Percentiles rank a stretch among this genome's conserved stretches.
Conservation (phyloP, 2,888 invertebrate species). For the Sepioteuthis lessoniana region DNA sequence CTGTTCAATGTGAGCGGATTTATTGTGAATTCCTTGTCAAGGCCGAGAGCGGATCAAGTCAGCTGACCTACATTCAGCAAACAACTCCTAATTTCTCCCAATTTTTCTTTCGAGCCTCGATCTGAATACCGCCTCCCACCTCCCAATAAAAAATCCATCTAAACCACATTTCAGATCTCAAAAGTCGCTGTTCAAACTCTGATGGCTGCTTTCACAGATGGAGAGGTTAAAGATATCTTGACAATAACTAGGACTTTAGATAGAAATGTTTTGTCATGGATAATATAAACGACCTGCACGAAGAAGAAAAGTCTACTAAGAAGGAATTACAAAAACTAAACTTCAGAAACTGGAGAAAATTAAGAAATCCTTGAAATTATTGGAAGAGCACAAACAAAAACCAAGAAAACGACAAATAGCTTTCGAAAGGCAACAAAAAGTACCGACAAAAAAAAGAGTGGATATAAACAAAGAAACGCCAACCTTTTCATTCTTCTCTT, state of each 20-base stretch:
- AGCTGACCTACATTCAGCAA: background rate
- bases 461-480: too few relatives aligned
- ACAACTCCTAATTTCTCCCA: background rate
- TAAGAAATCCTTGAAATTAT: background rate
- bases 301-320: background rate
- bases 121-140: background rate
- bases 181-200: background rate
- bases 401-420: background rate
- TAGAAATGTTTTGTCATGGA: background rate
- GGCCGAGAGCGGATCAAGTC: slow-evolving; percentile 8
- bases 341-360: background rate
- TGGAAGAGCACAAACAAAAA: background rate
- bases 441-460: too few relatives aligned
- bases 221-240: background rate
- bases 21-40: background rate
- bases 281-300: background rate
- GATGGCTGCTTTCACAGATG: background rate
- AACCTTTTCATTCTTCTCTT: background rate
- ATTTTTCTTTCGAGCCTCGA: background rate
- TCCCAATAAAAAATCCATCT: background rate
- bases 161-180: background rate
- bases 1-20: background rate
- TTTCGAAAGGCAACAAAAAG: too few relatives aligned
- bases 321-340: background rate
- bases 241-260: background rate